Evolutionary conservation across 1,140 invertebrate genomes (phyloP), one percentile per base, ranked within the genome.

Genomic region (Pseudomyrmex gracilis): DNA sequence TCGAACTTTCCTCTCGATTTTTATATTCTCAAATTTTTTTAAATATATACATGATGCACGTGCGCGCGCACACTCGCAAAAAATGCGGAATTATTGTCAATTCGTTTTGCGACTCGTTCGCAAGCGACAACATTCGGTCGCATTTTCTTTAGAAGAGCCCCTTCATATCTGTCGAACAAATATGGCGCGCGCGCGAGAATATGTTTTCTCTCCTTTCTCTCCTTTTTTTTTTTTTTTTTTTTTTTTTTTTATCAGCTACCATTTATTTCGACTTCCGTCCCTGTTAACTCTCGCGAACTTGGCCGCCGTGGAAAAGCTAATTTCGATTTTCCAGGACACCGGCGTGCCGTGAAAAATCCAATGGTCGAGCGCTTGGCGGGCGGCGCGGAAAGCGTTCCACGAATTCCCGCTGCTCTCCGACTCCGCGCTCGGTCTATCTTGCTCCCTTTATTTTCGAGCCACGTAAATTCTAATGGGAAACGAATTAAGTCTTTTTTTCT

Each of bases 391-490:
- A 60, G 43, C 82, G 66, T 80, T 80, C 66, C 53, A 73, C 70
- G 68, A 58, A 85, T 82, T 80, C 66, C 58, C 76, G 66, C 53
- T 71, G 76, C 76, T 80, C 76, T 80, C 66, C 66, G 76, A 80
- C 76, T 85, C 55, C 53, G 53, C 17, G 24, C 45, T 63, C 13
- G 3, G 49, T 58, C 82, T 63, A 63, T 61, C 55, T 49, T 20
- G 49, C 78, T 86, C 84, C 76, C 76, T 87, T 84, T 84, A 83
- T 84, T 87, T 82, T 67, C 55, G 60, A 58, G 67, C 67, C 73
- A 76, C 86, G 85, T 87, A 82, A 85, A 88, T 87, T 88, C 82
- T 85, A 85, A 88, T 87, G 76, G 85, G 86, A 82, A 85, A 88
- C 87, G 87, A 87, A 87, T 87, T 87, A 87, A 87, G 82, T 67